These are phyloP conservation scores for Cydia fagiglandana DNA, from an alignment of 1,140 invertebrate species.

Conservation along the genomic window DNA sequence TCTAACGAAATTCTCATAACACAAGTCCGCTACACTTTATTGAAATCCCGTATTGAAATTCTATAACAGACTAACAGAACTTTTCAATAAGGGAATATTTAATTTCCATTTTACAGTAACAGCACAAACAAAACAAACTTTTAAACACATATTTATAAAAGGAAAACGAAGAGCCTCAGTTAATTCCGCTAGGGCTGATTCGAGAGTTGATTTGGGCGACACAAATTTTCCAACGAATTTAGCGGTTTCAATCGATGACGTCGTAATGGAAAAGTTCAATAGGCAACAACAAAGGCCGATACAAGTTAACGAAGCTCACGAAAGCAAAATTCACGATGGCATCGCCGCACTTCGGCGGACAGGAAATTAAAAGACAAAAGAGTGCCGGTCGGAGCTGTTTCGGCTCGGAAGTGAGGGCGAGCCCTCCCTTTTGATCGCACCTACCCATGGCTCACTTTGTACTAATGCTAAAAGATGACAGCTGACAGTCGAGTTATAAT, in stretches of 20 bases:
- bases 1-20: constrained; percentile 38
- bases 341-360: constrained; percentile 64
- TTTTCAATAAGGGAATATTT: constrained; percentile 71
- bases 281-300: constrained; percentile 74
- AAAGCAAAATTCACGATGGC: constrained; percentile 73
- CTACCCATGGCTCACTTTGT: constrained; percentile 41
- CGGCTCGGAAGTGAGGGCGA: constrained; percentile 72
- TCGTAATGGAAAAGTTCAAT: constrained; percentile 77
- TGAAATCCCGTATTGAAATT: constrained; percentile 55
- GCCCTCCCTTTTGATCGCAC: constrained; percentile 48
- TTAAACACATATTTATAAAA: constrained; percentile 58
- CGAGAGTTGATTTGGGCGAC: constrained; percentile 48
- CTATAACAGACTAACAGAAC: constrained; percentile 47
- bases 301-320: constrained; percentile 75
- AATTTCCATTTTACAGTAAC: constrained; percentile 60
- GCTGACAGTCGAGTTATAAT: constrained; percentile 10
- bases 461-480: constrained; percentile 38
- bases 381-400: constrained; percentile 69
- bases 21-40: constrained; percentile 61
- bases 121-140: constrained; percentile 52
- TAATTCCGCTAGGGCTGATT: constrained; percentile 46
- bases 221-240: constrained; percentile 71
- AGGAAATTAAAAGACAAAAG: constrained; percentile 79
- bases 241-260: constrained; percentile 71
- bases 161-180: constrained; percentile 55